Evolutionary conservation across 2,888 invertebrate genomes (phyloP).

Genomic region (Cantharis nigra): DNA sequence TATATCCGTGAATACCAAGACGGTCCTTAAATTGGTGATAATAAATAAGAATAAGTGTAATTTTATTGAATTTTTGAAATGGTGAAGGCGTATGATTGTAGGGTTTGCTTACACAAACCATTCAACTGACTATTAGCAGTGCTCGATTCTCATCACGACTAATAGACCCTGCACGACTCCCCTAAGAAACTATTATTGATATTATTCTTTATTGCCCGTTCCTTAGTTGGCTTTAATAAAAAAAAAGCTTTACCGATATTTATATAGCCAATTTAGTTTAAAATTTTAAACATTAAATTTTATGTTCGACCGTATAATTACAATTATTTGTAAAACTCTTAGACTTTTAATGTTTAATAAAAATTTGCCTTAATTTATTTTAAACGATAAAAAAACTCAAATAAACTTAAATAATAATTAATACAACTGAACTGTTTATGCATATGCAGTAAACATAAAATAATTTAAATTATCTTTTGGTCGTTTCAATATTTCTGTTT

Average conservation of each 20-base stretch:
- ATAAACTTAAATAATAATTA: not conserved
- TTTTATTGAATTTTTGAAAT: conserved; percentile 35
- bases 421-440: not conserved
- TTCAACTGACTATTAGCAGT: conserved; percentile 25
- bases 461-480: not conserved
- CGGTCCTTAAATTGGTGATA: conserved; percentile 35
- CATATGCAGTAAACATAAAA: not conserved
- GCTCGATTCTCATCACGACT: conserved; percentile 31
- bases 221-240: not conserved
- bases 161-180: conserved; percentile 32
- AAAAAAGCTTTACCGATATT: conserved; percentile 18
- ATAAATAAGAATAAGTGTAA: conserved; percentile 36
- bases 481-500: not conserved
- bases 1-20: not conserved
- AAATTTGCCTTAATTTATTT: not conserved
- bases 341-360: not conserved
- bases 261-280: conserved; percentile 29
- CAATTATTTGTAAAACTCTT: not conserved
- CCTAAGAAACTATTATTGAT: conserved; percentile 30
- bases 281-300: conserved; percentile 29
- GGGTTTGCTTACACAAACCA: conserved; percentile 29
- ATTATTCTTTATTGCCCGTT: conserved; percentile 26
- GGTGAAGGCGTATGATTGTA: conserved; percentile 31
- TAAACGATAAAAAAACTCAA: not conserved
- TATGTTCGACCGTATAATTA: not conserved